Evolutionary conservation across 35 echinoderm and acorn worm species (phyloP).

Genomic region (Lytechinus pictus): DNA sequence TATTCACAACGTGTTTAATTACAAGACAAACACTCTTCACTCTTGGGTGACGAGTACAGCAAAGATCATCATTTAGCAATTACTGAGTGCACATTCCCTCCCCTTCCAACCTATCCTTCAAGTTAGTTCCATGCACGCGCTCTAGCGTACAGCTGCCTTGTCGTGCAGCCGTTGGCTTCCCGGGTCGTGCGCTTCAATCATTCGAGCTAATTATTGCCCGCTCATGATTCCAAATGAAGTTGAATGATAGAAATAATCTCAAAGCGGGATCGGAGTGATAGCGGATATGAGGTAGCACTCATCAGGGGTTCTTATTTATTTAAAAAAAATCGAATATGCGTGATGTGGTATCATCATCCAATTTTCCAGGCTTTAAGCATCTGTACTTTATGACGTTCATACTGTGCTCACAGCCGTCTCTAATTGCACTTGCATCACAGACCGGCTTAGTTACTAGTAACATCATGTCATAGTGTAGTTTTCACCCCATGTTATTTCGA

Average conservation of each 20-base stretch:
- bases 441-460: neutral
- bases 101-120: neutral
- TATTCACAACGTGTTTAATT: neutral
- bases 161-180: neutral
- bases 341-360: slow-evolving; percentile 30
- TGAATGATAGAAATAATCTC: slow-evolving; percentile 6
- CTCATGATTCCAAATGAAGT: neutral
- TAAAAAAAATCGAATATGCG: slow-evolving; percentile 29
- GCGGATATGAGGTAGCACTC: slow-evolving; percentile 19
- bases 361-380: slow-evolving; percentile 21
- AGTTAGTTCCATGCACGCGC: slow-evolving; percentile 16
- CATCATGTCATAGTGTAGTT: neutral
- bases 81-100: neutral
- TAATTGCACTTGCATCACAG: neutral
- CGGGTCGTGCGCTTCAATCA: slow-evolving; percentile 36
- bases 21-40: neutral
- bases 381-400: slow-evolving; percentile 11
- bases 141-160: slow-evolving; percentile 29
- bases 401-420: neutral
- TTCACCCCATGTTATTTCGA: neutral
- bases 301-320: slow-evolving; percentile 29
- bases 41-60: neutral
- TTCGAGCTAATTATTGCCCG: slow-evolving; percentile 29
- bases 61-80: slow-evolving; percentile 32
- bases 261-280: neutral